phyloP scores from a whole-genome alignment of 2,888 invertebrate species.

The Hecatera dysodea region DNA sequence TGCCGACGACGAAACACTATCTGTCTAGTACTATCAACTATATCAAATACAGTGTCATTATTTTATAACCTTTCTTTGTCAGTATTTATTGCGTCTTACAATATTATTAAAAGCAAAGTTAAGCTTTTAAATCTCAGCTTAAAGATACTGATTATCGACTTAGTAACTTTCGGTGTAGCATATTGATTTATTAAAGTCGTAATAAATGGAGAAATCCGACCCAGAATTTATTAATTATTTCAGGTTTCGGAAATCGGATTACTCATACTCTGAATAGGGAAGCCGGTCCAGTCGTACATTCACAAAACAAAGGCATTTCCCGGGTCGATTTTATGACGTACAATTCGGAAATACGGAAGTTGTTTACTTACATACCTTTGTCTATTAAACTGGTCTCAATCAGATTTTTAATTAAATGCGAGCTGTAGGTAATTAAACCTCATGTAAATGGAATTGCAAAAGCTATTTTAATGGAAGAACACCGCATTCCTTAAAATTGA shows the following conservation, averaged over 20 bases:
- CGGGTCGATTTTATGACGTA: slow-evolving; percentile 5
- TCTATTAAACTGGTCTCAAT: slow-evolving; percentile 22
- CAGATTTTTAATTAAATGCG: slow-evolving; percentile 2
- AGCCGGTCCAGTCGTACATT: not conserved
- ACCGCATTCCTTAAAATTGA: not conserved
- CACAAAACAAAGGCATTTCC: slow-evolving; percentile 19
- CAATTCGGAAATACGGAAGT: slow-evolving; percentile 30
- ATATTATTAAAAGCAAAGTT: not conserved
- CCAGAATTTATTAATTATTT: not conserved
- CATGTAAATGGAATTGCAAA: slow-evolving; percentile 17
- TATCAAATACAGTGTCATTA: slow-evolving; percentile 1
- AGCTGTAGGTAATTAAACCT: slow-evolving; percentile 15
- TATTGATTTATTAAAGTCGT: not conserved
- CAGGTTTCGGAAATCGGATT: not conserved
- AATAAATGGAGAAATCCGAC: not conserved
- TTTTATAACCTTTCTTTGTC: not conserved
- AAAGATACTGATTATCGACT: too few species aligned
- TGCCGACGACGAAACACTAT: slow-evolving; percentile 49
- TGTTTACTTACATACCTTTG: not conserved
- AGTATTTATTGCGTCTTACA: not conserved
- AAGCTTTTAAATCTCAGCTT: slow-evolving; percentile 2
- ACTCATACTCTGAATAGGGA: slow-evolving; percentile 24
- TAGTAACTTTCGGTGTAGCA: not conserved
- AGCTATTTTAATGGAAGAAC: slow-evolving; percentile 7
- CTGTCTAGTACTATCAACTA: not conserved